Percentiles rank a stretch among this genome's conserved stretches.
phyloP scores from a whole-genome alignment of 2,113 vertebrate genomes.

The Callionymus lyra region DNA sequence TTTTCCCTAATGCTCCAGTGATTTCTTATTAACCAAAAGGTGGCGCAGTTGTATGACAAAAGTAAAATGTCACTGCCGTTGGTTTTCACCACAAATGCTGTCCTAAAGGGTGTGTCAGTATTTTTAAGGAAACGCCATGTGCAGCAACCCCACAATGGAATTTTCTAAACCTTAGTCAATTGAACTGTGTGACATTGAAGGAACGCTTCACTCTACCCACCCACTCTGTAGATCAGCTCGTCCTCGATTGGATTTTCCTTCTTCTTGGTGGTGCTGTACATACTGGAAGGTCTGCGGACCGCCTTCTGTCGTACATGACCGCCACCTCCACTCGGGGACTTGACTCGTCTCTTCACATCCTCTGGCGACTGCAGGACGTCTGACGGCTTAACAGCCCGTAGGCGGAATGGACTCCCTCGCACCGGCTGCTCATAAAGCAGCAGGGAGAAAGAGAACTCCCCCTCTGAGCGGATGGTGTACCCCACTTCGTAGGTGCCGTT shows the following conservation, averaged over 20 bases:
- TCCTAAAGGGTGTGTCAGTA: no score
- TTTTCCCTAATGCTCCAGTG: no score
- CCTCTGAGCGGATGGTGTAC: constrained; percentile 79
- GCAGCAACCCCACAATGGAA: no score
- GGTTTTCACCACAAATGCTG: no score
- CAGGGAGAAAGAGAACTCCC: constrained; percentile 80
- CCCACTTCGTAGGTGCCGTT: constrained; percentile 94
- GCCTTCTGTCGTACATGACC: constrained; percentile 91
- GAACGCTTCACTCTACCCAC: constrained; percentile 21
- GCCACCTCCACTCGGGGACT: constrained; percentile 82
- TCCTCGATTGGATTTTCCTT: constrained; percentile 79
- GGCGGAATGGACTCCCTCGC: constrained; percentile 81
- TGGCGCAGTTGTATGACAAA: no score
- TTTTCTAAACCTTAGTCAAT: no score
- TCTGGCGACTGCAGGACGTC: constrained; percentile 87
- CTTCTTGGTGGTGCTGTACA: constrained; percentile 93
- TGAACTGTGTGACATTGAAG: no score
- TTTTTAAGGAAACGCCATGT: no score
- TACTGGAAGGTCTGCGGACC: constrained; percentile 86
- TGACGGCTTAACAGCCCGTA: constrained; percentile 75
- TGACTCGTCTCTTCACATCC: constrained; percentile 87
- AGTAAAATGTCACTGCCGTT: no score
- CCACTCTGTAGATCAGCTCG: constrained; percentile 80
- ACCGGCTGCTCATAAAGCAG: constrained; percentile 86
- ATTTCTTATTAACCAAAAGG: no score